Conservation (phyloP, 2,888 invertebrate species). For the Homarus gammarus region DNA sequence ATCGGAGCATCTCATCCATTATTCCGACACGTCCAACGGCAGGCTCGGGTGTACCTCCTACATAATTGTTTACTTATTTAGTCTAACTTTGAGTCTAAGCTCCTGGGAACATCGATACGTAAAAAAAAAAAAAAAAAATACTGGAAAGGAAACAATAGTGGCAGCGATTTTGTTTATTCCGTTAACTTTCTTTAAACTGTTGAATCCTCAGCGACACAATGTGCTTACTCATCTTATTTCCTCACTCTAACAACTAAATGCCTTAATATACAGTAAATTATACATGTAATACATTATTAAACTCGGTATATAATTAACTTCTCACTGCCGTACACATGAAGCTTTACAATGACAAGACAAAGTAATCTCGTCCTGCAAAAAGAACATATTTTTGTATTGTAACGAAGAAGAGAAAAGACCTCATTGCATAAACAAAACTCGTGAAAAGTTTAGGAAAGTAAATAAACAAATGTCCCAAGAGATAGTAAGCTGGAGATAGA, state of each 20-base stretch:
- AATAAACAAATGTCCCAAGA: constrained; percentile 57
- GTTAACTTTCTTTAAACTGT: no score
- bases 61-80: neutral
- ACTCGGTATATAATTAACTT: no score
- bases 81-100: neutral
- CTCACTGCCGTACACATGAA: no score
- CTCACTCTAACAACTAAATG: no score
- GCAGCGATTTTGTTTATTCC: no score
- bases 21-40: neutral
- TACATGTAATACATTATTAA: no score
- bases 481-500: constrained; percentile 46
- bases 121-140: no score
- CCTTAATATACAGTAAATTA: no score
- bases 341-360: neutral
- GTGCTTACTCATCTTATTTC: no score
- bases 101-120: neutral
- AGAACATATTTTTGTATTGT: constrained; percentile 21
- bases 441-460: constrained; percentile 38
- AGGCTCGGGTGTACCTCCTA: neutral
- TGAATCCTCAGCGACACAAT: no score
- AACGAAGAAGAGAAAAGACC: constrained; percentile 22
- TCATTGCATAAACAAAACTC: constrained; percentile 43
- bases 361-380: neutral
- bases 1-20: constrained; percentile 5
- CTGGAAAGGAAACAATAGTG: no score